These are phyloP conservation scores for Hipparchia semele DNA, from an alignment of 2,888 invertebrate genomes.

Conservation along the genomic window DNA sequence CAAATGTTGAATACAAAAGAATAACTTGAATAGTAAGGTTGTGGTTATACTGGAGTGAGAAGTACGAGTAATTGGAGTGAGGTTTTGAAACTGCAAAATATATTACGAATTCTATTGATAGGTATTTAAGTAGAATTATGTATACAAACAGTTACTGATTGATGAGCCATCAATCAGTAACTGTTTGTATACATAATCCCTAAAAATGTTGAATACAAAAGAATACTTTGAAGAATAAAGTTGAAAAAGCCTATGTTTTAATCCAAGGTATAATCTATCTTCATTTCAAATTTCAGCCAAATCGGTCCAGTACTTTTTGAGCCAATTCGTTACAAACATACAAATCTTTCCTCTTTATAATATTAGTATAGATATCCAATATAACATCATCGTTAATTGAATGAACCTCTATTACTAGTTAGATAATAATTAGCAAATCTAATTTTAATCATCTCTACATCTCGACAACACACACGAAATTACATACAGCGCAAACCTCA, in stretches of 20 bases:
- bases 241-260: too few relatives aligned
- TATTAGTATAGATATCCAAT: too few relatives aligned
- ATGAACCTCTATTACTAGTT: too few relatives aligned
- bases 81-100: neutral
- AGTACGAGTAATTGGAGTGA: constrained; percentile 4
- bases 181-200: too few relatives aligned
- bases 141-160: too few relatives aligned
- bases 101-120: neutral
- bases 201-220: constrained; percentile 44
- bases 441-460: neutral
- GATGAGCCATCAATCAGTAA: too few relatives aligned
- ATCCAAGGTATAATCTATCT: too few relatives aligned
- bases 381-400: too few relatives aligned
- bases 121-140: neutral
- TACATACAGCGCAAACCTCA: constrained; percentile 2
- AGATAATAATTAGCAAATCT: neutral
- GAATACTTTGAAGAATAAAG: constrained; percentile 44
- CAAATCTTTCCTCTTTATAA: too few relatives aligned
- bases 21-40: constrained; percentile 48
- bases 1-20: constrained; percentile 46
- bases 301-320: too few relatives aligned
- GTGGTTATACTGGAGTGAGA: neutral
- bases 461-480: constrained; percentile 28
- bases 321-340: too few relatives aligned
- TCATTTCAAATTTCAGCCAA: too few relatives aligned